A percentile compares a stretch with the other conserved stretches of the same genome.
Evolutionary conservation across 2,888 invertebrate genomes (phyloP).

Genomic region (Mythimna vitellina): DNA sequence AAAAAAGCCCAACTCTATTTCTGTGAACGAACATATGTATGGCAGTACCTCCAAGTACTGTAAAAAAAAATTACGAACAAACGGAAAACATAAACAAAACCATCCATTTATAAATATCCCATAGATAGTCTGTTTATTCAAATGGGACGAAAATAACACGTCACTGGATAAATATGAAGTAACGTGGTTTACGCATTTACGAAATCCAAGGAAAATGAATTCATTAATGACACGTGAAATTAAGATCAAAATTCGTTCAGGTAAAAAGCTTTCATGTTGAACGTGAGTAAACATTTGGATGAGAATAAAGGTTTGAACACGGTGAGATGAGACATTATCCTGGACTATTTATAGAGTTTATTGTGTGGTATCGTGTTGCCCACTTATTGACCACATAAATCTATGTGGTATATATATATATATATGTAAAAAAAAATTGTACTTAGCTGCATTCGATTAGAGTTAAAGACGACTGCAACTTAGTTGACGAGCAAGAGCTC

Average conservation of each 20-base stretch:
- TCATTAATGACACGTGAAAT: constrained; percentile 66
- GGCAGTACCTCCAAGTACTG: background rate
- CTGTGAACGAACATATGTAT: background rate
- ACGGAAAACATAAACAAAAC: background rate
- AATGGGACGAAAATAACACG: constrained; percentile 40
- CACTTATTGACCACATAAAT: no score
- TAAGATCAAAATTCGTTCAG: constrained; percentile 66
- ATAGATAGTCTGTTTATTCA: background rate
- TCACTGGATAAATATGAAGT: constrained; percentile 25
- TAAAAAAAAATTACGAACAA: constrained; percentile 6
- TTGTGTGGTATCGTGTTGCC: no score
- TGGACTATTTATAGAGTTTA: no score
- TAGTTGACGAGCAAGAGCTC: no score
- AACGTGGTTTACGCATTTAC: constrained; percentile 32
- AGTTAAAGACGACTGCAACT: no score
- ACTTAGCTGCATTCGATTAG: no score
- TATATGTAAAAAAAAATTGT: no score
- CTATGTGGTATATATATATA: no score
- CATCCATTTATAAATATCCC: constrained; percentile 12
- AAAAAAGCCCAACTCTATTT: background rate
- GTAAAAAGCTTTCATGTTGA: constrained; percentile 52
- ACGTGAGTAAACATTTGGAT: constrained; percentile 51
- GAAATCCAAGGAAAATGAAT: constrained; percentile 45
- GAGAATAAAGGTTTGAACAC: constrained; percentile 52
- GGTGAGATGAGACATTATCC: constrained; percentile 10